These are phyloP conservation scores for Nematostella vectensis DNA, from an alignment of 92 coral and sea anemone species.

Conservation along the genomic window DNA sequence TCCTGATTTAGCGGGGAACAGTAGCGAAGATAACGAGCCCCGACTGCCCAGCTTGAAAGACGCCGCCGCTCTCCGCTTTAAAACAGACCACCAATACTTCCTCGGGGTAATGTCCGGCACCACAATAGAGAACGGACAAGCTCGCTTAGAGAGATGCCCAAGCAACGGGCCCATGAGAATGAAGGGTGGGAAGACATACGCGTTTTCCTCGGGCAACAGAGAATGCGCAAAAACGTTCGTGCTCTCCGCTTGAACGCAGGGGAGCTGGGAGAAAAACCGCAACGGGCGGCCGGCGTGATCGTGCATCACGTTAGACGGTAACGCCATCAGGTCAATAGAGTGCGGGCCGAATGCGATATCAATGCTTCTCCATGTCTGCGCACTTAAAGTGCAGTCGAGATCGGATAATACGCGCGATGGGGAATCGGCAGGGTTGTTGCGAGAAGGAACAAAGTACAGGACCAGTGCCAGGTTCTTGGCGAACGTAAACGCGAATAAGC, in stretches of 20 bases:
- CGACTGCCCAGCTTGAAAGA: conserved; percentile 30
- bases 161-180: conserved; percentile 28
- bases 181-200: conserved; percentile 40
- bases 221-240: conserved; percentile 33
- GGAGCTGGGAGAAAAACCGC: conserved; percentile 31
- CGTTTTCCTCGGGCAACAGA: conserved; percentile 22
- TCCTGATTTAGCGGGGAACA: conserved; percentile 27
- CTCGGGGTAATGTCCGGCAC: conserved; percentile 33
- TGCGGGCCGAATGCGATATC: conserved; percentile 46
- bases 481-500: too few relatives aligned
- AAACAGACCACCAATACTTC: conserved; percentile 43
- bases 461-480: too few relatives aligned
- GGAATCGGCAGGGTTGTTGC: conserved; percentile 33
- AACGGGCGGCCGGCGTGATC: conserved; percentile 29
- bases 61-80: conserved; percentile 8
- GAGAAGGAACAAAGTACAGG: too few relatives aligned
- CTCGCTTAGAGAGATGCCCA: conserved; percentile 16
- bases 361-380: conserved; percentile 18
- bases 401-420: conserved; percentile 39
- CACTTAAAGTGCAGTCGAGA: conserved; percentile 33
- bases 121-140: conserved; percentile 15
- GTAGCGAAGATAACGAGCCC: conserved; percentile 14
- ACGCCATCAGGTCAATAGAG: conserved; percentile 47
- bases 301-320: conserved; percentile 24
- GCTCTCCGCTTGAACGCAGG: conserved; percentile 18